Conservation (phyloP, 2,797 vertebrate genomes). For the Clarias pachynema region DNA sequence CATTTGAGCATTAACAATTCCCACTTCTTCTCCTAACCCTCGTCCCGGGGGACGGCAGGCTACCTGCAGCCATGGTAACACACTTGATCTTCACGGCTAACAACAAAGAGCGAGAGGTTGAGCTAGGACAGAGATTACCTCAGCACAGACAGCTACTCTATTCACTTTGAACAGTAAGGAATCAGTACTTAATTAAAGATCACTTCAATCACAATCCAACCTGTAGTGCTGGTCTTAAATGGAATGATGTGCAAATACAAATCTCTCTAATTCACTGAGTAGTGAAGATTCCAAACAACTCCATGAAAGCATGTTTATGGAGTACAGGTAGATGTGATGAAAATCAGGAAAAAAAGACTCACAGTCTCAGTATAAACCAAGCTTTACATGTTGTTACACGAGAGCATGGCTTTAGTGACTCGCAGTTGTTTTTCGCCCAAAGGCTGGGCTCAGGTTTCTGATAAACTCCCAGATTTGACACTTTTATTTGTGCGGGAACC, state of each 20-base stretch:
- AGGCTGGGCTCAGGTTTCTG: conserved; percentile 51
- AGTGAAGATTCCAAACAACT: neutral
- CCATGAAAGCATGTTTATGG: too few relatives aligned
- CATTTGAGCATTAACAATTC: conserved; percentile 56
- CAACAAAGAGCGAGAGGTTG: conserved; percentile 53
- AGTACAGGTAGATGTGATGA: neutral
- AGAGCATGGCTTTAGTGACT: conserved; percentile 33
- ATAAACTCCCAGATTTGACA: conserved; percentile 49
- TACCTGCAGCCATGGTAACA: conserved; percentile 62
- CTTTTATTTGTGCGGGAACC: conserved; percentile 42
- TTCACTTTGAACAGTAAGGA: neutral
- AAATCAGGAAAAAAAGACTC: neutral
- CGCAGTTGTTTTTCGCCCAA: conserved; percentile 46
- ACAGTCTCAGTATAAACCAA: neutral
- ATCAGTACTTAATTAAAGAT: neutral
- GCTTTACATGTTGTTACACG: conserved; percentile 57
- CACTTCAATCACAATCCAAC: neutral
- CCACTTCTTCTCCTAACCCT: conserved; percentile 51
- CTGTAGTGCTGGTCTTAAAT: neutral
- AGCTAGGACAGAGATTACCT: conserved; percentile 12
- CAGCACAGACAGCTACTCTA: neutral
- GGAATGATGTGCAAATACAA: neutral
- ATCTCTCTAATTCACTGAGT: neutral
- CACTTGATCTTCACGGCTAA: conserved; percentile 64
- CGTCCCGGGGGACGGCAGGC: conserved; percentile 61